phyloP scores from a whole-genome alignment of 2,888 invertebrate species.

The Melanchra persicariae region DNA sequence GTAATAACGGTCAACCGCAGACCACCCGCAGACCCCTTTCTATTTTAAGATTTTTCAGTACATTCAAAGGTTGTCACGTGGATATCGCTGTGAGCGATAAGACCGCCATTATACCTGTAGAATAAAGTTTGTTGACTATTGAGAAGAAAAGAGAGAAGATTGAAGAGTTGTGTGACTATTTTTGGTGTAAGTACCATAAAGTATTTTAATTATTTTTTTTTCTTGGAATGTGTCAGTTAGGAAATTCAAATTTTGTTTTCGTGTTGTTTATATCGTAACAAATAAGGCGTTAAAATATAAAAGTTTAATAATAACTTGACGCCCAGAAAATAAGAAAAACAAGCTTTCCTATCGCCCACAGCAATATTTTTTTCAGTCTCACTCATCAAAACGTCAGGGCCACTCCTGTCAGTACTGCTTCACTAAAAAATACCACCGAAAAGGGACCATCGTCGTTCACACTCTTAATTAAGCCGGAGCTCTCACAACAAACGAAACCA shows the following conservation, averaged over 20 bases:
- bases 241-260: slow-evolving; percentile 42
- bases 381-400: slow-evolving; percentile 74
- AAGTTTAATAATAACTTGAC: slow-evolving; percentile 47
- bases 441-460: slow-evolving; percentile 83
- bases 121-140: too few species aligned
- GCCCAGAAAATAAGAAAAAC: slow-evolving; percentile 51
- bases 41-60: too few species aligned
- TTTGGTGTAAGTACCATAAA: too few species aligned
- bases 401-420: slow-evolving; percentile 72
- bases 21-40: too few species aligned
- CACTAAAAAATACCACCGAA: slow-evolving; percentile 77
- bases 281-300: slow-evolving; percentile 49
- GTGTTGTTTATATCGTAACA: slow-evolving; percentile 29
- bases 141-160: too few species aligned
- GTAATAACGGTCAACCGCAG: too few species aligned
- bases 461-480: slow-evolving; percentile 86
- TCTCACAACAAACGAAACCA: slow-evolving; percentile 82
- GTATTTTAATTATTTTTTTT: too few species aligned
- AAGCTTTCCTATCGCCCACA: slow-evolving; percentile 57
- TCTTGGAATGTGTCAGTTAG: slow-evolving; percentile 1
- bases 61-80: too few species aligned
- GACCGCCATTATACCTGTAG: too few species aligned
- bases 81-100: neutral
- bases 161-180: too few species aligned
- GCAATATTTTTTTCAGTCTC: slow-evolving; percentile 70